Evolutionary conservation across 2,888 invertebrate species (phyloP).

Genomic region (Phlogophora meticulosa): DNA sequence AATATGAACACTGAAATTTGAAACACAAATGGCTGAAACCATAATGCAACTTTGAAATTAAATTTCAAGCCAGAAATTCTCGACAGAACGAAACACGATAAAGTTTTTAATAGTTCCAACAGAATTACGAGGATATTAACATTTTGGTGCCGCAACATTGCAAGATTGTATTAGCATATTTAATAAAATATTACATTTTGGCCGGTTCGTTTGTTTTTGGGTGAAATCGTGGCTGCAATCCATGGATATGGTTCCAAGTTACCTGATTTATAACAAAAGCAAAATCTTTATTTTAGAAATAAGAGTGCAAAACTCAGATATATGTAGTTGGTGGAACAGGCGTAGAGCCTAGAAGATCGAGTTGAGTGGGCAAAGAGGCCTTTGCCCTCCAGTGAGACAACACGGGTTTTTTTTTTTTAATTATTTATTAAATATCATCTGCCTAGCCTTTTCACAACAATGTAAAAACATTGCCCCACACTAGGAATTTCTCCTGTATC

Average conservation of each 20-base stretch:
- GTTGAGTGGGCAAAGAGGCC: no score
- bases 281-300: no score
- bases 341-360: no score
- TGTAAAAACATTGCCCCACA: no score
- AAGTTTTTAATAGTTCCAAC: conserved; percentile 66
- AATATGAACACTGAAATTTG: conserved; percentile 44
- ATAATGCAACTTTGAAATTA: conserved; percentile 62
- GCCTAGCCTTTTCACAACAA: no score
- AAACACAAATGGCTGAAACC: conserved; percentile 49
- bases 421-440: no score
- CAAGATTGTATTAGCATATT: conserved; percentile 51
- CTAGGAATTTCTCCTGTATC: no score
- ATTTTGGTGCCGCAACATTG: conserved; percentile 57
- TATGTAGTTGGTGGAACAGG: no score
- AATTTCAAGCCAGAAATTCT: conserved; percentile 56
- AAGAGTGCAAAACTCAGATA: no score
- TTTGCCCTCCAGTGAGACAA: no score
- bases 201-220: conserved; percentile 10
- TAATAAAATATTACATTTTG: conserved; percentile 48
- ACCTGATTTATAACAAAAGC: no score
- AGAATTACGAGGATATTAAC: conserved; percentile 59
- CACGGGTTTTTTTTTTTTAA: no score
- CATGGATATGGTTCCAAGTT: neutral
- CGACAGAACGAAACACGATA: conserved; percentile 52
- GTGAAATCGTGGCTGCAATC: neutral